A percentile compares a stretch with the other conserved stretches of the same genome.
These are phyloP conservation scores for Takifugu ocellatus DNA, from an alignment of 2,797 vertebrate species.

Conservation along the genomic window DNA sequence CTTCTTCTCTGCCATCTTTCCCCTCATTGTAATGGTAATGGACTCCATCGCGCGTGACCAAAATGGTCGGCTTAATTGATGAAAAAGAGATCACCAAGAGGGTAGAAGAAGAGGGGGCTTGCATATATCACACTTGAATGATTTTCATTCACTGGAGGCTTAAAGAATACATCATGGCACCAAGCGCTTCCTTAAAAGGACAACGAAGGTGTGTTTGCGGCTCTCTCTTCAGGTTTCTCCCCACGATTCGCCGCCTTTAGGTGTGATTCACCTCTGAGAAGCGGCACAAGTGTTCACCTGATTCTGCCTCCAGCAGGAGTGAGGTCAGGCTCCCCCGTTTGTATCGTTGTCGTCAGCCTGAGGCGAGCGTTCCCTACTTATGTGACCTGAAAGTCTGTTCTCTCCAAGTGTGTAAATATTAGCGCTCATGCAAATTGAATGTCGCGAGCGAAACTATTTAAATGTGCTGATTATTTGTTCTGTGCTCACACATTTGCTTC, in stretches of 20 bases:
- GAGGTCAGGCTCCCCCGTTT: background rate
- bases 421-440: background rate
- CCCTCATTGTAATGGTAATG: slow-evolving; percentile 67
- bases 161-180: slow-evolving; percentile 23
- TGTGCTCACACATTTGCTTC: background rate
- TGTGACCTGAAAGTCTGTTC: too few species aligned
- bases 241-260: too few species aligned
- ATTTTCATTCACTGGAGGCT: slow-evolving; percentile 28
- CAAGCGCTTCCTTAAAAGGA: background rate
- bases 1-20: slow-evolving; percentile 30
- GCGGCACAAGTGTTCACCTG: slow-evolving; percentile 2
- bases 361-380: background rate
- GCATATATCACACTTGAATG: slow-evolving; percentile 46
- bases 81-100: slow-evolving; percentile 46
- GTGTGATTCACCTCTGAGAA: slow-evolving; percentile 1
- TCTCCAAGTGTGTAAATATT: slow-evolving; percentile 1
- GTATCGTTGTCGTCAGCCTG: slow-evolving; percentile 7
- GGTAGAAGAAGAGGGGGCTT: slow-evolving; percentile 28
- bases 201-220: background rate
- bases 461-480: too few species aligned
- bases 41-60: slow-evolving; percentile 45
- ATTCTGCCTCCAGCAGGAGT: slow-evolving; percentile 1
- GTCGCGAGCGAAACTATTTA: too few species aligned
- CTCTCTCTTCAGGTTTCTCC: too few species aligned
- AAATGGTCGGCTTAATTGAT: slow-evolving; percentile 58